A percentile compares a stretch with the other conserved stretches of the same genome.
Evolutionary conservation across 1,140 invertebrate genomes (phyloP).

Genomic region (Mylabris phalerata): DNA sequence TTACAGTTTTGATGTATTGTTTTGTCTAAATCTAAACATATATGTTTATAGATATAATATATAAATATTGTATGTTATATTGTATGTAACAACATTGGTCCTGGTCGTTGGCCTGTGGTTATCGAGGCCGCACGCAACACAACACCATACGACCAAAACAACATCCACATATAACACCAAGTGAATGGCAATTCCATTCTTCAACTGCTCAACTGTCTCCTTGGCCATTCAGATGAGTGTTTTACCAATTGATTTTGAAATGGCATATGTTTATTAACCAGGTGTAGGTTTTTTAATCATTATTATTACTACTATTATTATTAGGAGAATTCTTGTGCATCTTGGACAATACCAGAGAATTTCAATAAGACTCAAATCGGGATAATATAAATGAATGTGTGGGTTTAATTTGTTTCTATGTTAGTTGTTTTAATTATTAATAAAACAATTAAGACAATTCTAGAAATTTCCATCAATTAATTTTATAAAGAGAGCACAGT

Average conservation of each 20-base stretch:
- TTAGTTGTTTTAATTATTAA: no score
- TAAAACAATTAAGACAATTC: no score
- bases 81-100: slow-evolving; percentile 16
- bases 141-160: slow-evolving; percentile 11
- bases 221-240: slow-evolving; percentile 20
- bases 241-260: slow-evolving; percentile 22
- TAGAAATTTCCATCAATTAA: no score
- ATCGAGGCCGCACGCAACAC: slow-evolving; percentile 20
- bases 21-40: slow-evolving; percentile 9
- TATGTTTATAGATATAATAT: no score
- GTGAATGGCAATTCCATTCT: background rate
- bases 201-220: slow-evolving; percentile 14
- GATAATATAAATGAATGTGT: background rate
- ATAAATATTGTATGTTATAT: no score
- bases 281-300: background rate
- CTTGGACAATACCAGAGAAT: slow-evolving; percentile 9
- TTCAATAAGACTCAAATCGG: slow-evolving; percentile 9
- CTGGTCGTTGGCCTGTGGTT: slow-evolving; percentile 23
- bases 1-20: slow-evolving; percentile 15
- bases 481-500: no score
- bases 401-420: no score
- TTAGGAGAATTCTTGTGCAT: slow-evolving; percentile 9
- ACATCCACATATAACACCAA: background rate
- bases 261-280: slow-evolving; percentile 21
- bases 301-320: no score